These are phyloP conservation scores for Chrysomela aeneicollis DNA, from an alignment of 2,888 invertebrate species.

Conservation along the genomic window DNA sequence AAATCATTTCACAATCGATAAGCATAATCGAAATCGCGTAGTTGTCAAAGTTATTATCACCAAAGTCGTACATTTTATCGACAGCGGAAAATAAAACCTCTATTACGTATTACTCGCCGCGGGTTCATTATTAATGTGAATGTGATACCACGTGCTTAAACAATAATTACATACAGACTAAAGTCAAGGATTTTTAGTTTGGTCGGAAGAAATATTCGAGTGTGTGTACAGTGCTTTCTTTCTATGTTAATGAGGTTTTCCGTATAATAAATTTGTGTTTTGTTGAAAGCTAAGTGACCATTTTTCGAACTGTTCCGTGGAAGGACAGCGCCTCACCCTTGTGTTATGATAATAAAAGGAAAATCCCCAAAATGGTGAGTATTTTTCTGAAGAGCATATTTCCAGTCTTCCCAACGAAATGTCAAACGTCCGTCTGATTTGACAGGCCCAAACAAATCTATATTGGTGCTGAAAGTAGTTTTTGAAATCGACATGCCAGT, in stretches of 20 bases:
- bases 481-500: too few species aligned
- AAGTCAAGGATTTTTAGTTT: conserved; percentile 54
- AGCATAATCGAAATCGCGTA: conserved; percentile 1
- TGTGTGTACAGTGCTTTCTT: conserved; percentile 34
- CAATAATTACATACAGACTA: conserved; percentile 50
- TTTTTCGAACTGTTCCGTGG: not conserved
- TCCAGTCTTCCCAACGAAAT: not conserved
- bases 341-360: not conserved
- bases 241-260: conserved; percentile 26
- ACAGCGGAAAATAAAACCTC: conserved; percentile 15
- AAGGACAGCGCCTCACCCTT: not conserved
- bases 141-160: conserved; percentile 53
- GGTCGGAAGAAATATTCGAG: conserved; percentile 36
- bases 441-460: too few species aligned
- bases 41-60: not conserved
- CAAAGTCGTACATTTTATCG: not conserved
- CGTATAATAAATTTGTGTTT: conserved; percentile 11
- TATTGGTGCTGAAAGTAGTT: too few species aligned
- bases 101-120: conserved; percentile 25
- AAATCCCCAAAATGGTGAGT: not conserved
- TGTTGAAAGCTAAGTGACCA: not conserved
- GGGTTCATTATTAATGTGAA: conserved; percentile 27
- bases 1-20: conserved; percentile 3
- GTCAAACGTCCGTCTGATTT: not conserved
- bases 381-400: not conserved